Percentiles rank a stretch among this genome's conserved stretches.
Conservation (phyloP, 37 sponge, comb jelly and placozoan species). For the Spongilla lacustris region DNA sequence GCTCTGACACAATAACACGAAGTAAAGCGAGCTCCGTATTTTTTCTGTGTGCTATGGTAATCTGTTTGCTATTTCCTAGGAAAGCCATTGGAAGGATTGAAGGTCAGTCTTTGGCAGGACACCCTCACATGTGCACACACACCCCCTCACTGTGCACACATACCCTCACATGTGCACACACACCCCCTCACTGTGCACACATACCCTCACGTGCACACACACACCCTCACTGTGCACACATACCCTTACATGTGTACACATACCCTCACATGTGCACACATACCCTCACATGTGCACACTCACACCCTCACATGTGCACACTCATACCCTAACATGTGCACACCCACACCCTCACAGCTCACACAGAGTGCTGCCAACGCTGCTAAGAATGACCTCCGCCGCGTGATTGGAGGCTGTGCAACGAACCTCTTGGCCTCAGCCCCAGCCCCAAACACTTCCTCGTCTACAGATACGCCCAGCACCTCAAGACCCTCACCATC, state of each 20-base stretch:
- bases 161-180: background rate
- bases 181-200: no score
- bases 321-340: background rate
- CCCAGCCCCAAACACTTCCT: background rate
- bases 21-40: background rate
- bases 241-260: no score
- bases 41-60: background rate
- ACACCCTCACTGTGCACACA: no score
- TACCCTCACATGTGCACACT: no score
- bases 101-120: background rate
- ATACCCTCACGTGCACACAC: no score
- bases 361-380: no score
- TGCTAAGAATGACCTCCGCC: no score
- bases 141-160: background rate
- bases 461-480: background rate
- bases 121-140: no score
- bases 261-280: no score
- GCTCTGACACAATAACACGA: conserved; percentile 26
- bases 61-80: background rate
- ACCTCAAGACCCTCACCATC: background rate
- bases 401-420: no score
- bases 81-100: background rate
- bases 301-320: background rate
- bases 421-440: background rate
- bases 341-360: background rate